A percentile compares a stretch with the other conserved stretches of the same genome.
These are phyloP conservation scores for Penaeus monodon DNA, from an alignment of 2,888 invertebrate species.

Conservation along the genomic window DNA sequence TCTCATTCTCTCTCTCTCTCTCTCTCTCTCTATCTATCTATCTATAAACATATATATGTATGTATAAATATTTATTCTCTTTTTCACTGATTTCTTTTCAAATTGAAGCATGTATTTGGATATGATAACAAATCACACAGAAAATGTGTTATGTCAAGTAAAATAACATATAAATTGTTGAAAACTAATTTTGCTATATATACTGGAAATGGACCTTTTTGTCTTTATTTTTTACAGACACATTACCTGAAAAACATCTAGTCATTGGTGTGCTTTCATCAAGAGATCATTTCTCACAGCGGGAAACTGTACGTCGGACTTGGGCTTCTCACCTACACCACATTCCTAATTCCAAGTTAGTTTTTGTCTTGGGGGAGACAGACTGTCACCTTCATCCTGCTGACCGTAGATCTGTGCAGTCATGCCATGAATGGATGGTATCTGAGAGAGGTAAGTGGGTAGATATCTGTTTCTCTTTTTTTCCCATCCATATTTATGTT, in stretches of 20 bases:
- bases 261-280: slow-evolving; percentile 54
- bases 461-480: too few species aligned
- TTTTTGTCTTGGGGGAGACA: slow-evolving; percentile 42
- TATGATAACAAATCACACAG: too few species aligned
- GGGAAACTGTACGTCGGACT: slow-evolving; percentile 33
- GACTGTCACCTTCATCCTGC: slow-evolving; percentile 44
- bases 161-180: too few species aligned
- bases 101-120: too few species aligned
- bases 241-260: not conserved
- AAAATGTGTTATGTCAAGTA: too few species aligned
- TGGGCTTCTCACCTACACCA: slow-evolving; percentile 36
- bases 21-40: too few species aligned
- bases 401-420: slow-evolving; percentile 29
- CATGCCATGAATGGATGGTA: slow-evolving; percentile 20
- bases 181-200: not conserved
- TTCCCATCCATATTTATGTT: too few species aligned
- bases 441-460: too few species aligned
- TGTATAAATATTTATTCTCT: too few species aligned
- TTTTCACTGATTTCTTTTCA: too few species aligned
- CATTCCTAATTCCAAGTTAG: slow-evolving; percentile 22
- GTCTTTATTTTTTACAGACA: not conserved
- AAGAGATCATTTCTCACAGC: slow-evolving; percentile 38
- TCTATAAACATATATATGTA: too few species aligned
- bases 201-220: not conserved
- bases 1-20: too few species aligned